Base-by-base conservation (phyloP, 2,797 vertebrate species). In the Buphagus erythrorhynchus region DNA sequence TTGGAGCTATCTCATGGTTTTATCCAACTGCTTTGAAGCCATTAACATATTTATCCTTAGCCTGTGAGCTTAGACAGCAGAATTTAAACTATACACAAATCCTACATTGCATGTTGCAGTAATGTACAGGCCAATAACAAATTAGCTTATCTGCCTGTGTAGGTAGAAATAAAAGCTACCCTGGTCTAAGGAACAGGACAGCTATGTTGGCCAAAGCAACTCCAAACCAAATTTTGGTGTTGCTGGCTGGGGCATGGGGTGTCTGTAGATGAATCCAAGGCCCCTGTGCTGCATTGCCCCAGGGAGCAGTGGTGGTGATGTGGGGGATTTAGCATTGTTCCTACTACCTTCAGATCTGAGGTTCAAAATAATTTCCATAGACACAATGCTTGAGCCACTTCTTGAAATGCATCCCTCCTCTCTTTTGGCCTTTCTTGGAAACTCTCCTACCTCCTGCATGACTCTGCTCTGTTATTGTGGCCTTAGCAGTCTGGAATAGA, bases 311-410 rank as follows among this genome's bases (percentile, higher is more conserved):
- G 13, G 10, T 49, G 65, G 8, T 18, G 29, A 9, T 20, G 17
- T 38, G 29, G 4, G 8, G 29, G 13, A 33, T 89, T 54, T 28
- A 40, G 16, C 22, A 36, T 11, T n/a, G 57, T 35, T 88, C 13
- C 5, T 31, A 16, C 14, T 2, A 1, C 18, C n/a, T 52, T 71
- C 21, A 4, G 3, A 5, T 58, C 19, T 65, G 38, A 71, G 51
- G 20, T 57, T 68, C 49, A 73, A 61, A 59, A 33, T 54, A 9
- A 65, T 26, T 75, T 75, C 38, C 16, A 5, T 11, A 63, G 35
- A 24, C 16, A 35, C 15, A 31, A 18, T 1, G 0, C 57, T 72
- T 54, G 31, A 0, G 0, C 4, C 7, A 6, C 31, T 57, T 66
- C 5, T 57, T 77, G n/a, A 74, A 74, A n/a, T 28, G 20, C 5